Evolutionary conservation across 2,113 vertebrate species (phyloP).

Genomic region (Thymallus thymallus): DNA sequence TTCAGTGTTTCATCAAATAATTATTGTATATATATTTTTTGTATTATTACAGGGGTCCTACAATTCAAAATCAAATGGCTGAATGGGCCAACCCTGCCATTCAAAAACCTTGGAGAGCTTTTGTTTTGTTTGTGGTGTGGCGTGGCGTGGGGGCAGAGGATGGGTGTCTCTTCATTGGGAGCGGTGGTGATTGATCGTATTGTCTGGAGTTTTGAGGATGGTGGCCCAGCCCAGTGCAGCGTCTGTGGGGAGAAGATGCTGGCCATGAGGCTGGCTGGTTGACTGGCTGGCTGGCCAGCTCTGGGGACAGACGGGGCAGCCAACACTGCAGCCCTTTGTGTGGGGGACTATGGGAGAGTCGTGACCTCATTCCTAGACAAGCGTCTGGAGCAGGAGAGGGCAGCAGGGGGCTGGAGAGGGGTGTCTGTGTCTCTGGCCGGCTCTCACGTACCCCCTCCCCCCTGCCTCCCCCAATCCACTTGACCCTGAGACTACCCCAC

Average conservation of each 20-base stretch:
- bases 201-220: not conserved
- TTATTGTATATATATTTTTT: too few species aligned
- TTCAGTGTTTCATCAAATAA: too few species aligned
- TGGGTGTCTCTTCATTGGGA: not conserved
- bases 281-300: not conserved
- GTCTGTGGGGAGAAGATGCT: conserved; percentile 1
- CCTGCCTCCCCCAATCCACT: conserved; percentile 2
- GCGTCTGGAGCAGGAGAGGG: conserved; percentile 24
- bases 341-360: conserved; percentile 22
- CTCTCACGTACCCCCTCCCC: not conserved
- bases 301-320: not conserved
- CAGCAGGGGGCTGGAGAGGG: not conserved
- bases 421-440: not conserved
- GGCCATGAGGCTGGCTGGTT: not conserved
- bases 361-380: conserved; percentile 55
- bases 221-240: not conserved
- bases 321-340: conserved; percentile 10
- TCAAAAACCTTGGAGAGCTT: not conserved
- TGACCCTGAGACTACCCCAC: not conserved
- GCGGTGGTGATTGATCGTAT: not conserved
- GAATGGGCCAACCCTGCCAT: not conserved
- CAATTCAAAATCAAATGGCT: too few species aligned
- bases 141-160: not conserved
- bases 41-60: too few species aligned
- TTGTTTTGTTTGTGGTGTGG: too few species aligned